Conservation (phyloP, 2,888 invertebrate genomes). For the Norana najaformis region DNA sequence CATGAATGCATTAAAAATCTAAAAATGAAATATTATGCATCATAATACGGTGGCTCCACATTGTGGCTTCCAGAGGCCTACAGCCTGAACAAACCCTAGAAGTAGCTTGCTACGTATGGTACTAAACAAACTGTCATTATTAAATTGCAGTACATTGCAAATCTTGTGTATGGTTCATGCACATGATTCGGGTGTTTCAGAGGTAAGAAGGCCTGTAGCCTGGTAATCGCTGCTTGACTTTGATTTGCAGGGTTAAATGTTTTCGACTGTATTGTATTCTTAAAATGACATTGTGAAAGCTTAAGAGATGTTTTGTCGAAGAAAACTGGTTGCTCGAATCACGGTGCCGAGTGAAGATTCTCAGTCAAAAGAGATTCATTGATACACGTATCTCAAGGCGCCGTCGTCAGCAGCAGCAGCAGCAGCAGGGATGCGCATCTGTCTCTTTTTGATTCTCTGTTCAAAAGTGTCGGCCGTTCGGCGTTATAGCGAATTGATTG, state of each 20-base stretch:
- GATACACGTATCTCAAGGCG: neutral
- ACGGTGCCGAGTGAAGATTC: neutral
- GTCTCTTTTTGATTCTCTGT: neutral
- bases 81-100: neutral
- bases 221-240: too few species aligned
- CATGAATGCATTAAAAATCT: neutral
- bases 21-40: neutral
- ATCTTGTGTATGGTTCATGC: neutral
- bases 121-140: too few species aligned
- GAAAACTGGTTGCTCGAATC: neutral
- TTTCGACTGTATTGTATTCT: neutral
- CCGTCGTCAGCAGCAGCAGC: too few species aligned
- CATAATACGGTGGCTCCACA: neutral
- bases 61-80: neutral
- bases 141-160: too few species aligned
- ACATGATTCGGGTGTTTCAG: neutral
- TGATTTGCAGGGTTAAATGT: too few species aligned
- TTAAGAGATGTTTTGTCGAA: neutral
- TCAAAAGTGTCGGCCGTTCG: neutral
- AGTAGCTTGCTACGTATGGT: too few species aligned
- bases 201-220: too few species aligned
- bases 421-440: too few species aligned
- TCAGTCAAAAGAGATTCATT: neutral
- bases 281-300: too few species aligned
- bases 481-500: constrained; percentile 3